Evolutionary conservation across 2,797 vertebrate species (phyloP), one percentile per base, ranked within the genome.

Genomic region (Ciconia nigra): DNA sequence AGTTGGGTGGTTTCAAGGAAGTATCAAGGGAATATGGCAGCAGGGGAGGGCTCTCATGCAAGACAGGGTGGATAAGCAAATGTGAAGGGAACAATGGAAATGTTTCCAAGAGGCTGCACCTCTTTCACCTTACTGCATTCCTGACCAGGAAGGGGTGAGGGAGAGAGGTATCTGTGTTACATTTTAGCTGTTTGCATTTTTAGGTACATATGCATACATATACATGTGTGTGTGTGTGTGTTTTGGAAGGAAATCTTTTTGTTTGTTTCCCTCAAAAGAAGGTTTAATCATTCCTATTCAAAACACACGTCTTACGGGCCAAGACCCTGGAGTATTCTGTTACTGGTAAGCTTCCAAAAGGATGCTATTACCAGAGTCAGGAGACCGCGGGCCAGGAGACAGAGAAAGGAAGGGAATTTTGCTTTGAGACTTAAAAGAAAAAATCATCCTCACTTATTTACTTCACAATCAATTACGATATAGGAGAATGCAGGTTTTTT

Each of bases 1-100:
- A 97, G 93, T 83, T 97, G 96, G 95, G 95, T 96, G 95, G 84
- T 94, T 97, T 96, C 89, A 79, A 91, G 87, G 62, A 85, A 95
- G 69, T 55, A 31, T 76, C 90, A 12, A 86, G 93, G 90, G 93
- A 96, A 89, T 91, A 90, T 96, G 93, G 96, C 89, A 95, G 89
- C 62, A 86, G 79, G 82, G 93, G 94, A 96, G 67, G 57, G 76
- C 62, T 96, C 84, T 96, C 82, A 51, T 66, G 93, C 92, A 89
- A 95, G 89, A 35, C 59, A 69, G 69, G 51, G 51, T 78, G 90
- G 90, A 94, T 94, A 81, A 93, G 92, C 76, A 73, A 86, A 91
- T 4, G 39, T 39, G 51, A 94, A 92, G 46, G 52, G 63, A 96
- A 93, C 83, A 95, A 77, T 78, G 31, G 66, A 78, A 91, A 52